Base-by-base conservation (phyloP, 2,113 vertebrate genomes). In the Harpagus bidentatus region DNA sequence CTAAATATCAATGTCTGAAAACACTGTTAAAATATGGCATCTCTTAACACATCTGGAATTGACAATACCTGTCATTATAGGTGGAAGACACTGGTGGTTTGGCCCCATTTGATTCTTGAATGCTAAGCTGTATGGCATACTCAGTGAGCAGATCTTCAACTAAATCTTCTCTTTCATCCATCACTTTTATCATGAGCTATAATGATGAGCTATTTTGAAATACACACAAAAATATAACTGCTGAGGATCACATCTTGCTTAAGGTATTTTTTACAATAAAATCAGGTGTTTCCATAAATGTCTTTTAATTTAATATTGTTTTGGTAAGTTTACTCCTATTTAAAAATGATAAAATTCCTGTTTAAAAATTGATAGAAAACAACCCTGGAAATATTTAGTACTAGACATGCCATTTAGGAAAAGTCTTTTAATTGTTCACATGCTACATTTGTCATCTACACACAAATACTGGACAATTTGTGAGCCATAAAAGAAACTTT, bases 91-190 rank as follows among this genome's bases (percentile, higher is more conserved):
- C 69, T 12, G 95, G 91, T 89, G 95, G 97, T 83, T 62, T 94
- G 76, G 93, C 73, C 92, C 96, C 97, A 63, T 96, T 95, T 36
- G 98, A 97, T 85, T 99, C 99, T 86, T 98, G 97, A 94, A 99
- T 96, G 94, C 98, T 99, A 94, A 99, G 97, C 65, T 96, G 98
- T 93, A 99, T 89, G 58, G 98, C 98, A 95, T 98, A 99, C 69
- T 97, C 97, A 61, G 98, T 90, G 62, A 99, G 96, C 48, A 98
- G 97, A 32, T 98, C 98, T 94, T 99, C 98, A 59, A 98, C 96
- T 20, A 97, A 91, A 48, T 97, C 97, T 36, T 98, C 98, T 81
- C 88, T 78, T 84, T 92, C 96, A 26, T 98, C 98, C 99, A 98
- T 99, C 48, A 56, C 92, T 96, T 94, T 38, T 86, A 52, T 32